These are phyloP conservation scores for Polyploca ridens DNA, from an alignment of 2,888 invertebrate genomes.

Conservation along the genomic window DNA sequence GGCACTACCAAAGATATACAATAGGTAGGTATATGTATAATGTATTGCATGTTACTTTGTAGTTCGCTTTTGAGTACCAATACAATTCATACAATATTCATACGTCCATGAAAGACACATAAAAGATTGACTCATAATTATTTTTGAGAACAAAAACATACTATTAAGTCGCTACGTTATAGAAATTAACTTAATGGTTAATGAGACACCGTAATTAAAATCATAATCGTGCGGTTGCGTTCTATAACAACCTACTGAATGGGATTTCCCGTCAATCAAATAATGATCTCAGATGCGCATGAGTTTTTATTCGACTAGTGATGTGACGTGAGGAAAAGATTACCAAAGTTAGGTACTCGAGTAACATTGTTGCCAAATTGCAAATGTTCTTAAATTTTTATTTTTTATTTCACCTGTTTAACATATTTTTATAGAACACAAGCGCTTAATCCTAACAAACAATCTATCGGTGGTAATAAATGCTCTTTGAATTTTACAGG, in stretches of 20 bases:
- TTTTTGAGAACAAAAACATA: neutral
- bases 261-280: constrained; percentile 47
- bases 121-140: neutral
- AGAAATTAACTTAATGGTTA: constrained; percentile 16
- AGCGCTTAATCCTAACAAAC: too few species aligned
- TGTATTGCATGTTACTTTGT: neutral
- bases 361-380: neutral
- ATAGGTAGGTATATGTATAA: neutral
- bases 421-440: too few species aligned
- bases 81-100: neutral
- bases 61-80: neutral
- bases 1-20: neutral
- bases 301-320: constrained; percentile 29
- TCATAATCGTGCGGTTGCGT: constrained; percentile 29
- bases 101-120: neutral
- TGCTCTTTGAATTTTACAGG: too few species aligned
- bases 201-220: constrained; percentile 30
- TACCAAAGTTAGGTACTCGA: constrained; percentile 12
- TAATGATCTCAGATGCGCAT: constrained; percentile 45
- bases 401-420: too few species aligned
- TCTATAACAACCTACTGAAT: constrained; percentile 20
- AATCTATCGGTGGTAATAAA: too few species aligned
- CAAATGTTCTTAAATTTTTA: too few species aligned
- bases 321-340: constrained; percentile 30
- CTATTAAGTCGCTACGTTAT: neutral